Base-by-base conservation (phyloP, 1,140 invertebrate genomes). In the Caenorhabditis inopinata region DNA sequence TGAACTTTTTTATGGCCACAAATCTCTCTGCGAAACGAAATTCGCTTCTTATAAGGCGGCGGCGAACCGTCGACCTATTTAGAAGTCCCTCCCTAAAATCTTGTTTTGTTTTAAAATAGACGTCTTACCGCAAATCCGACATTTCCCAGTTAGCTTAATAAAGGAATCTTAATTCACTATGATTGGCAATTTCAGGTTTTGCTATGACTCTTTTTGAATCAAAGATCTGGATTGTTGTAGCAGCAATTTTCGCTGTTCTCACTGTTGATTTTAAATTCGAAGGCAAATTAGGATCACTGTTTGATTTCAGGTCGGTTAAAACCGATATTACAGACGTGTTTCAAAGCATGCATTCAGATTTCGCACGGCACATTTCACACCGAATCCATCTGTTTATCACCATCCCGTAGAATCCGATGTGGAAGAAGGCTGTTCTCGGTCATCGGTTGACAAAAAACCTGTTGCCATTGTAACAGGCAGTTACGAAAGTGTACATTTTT, bases 21-120 rank as follows among this genome's bases (percentile, higher is more conserved):
- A 42, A 68, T 68, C 58, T 68, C 42, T 68, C 32, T 27, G 51
- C n/a, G 21, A 68, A 42, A 68, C 32, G 58, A 68, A 38, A 42
- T 38, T 7, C 11, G 25, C 32, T 68, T 68, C n/a, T 16, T 18
- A 9, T 1, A 21, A 32, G 14, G 38, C 38, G 5, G 25, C 35
- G 9, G 32, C 23, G 6, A 68, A 68, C 58, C 23, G 58, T 68
- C 58, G 58, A 68, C 58, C 58, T 68, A 68, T 68, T 68, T 68
- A 35, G 58, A 21, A 38, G n/a, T 38, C 29, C 58, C 6, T 38
- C 58, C 58, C 58, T 38, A 68, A 62, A 68, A 38, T 29, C 58
- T 35, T 68, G 58, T 35, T 68, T 68, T 68, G 58, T 68, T 68
- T 68, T 68, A 1, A 35, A 68, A 38, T 42, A 18, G 51, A 58